These are phyloP conservation scores for Alethe castanea DNA, from an alignment of 2,113 vertebrate genomes.

Conservation along the genomic window DNA sequence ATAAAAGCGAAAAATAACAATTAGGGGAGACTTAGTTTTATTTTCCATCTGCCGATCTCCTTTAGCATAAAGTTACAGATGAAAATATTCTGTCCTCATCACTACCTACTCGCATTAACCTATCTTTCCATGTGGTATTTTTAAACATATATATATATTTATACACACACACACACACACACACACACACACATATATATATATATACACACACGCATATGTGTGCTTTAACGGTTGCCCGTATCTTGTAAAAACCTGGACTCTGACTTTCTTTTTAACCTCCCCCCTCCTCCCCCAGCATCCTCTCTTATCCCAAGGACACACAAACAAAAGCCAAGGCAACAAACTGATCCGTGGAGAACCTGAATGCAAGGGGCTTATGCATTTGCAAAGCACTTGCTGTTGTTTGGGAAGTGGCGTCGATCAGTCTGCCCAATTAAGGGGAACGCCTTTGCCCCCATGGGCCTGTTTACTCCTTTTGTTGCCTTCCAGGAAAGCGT, in stretches of 20 bases:
- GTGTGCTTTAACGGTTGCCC: not conserved
- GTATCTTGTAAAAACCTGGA: not conserved
- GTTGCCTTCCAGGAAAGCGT: constrained; percentile 43
- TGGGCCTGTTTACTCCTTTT: constrained; percentile 55
- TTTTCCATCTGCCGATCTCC: not conserved
- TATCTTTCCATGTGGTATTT: not conserved
- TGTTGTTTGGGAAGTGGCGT: constrained; percentile 63
- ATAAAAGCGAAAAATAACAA: not conserved
- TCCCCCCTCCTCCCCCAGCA: not conserved
- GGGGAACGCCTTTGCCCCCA: constrained; percentile 48
- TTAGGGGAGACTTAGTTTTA: not conserved
- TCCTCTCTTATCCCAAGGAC: constrained; percentile 7
- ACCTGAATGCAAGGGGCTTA: not conserved
- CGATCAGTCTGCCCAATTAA: constrained; percentile 68
- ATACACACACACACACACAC: not conserved
- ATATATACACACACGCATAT: no score
- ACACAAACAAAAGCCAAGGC: constrained; percentile 38
- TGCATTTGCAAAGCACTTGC: constrained; percentile 60
- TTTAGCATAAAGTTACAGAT: not conserved
- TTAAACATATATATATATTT: not conserved
- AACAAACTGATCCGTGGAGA: not conserved
- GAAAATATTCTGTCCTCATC: not conserved
- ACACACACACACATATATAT: rapidly evolving
- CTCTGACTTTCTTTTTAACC: not conserved
- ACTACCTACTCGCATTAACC: not conserved